These are phyloP conservation scores for Corythaeola cristata DNA, from an alignment of 2,113 vertebrate species.

Conservation along the genomic window DNA sequence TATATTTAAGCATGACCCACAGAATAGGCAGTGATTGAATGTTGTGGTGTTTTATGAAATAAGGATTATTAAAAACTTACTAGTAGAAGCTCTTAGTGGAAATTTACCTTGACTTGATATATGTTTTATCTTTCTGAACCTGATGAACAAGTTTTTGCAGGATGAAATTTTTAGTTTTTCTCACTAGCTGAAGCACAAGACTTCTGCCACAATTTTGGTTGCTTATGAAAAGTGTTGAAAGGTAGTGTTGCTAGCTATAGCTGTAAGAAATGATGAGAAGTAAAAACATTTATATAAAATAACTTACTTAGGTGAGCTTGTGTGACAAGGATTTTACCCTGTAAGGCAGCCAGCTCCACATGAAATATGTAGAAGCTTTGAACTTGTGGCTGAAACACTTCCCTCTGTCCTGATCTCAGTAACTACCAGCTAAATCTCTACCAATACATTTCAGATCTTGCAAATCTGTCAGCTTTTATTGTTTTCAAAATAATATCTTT, in stretches of 20 bases:
- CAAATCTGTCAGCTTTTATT: neutral
- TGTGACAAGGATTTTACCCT: neutral
- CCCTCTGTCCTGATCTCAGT: neutral
- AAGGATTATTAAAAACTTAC: neutral
- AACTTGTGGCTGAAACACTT: neutral
- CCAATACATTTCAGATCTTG: neutral
- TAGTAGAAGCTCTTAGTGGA: neutral
- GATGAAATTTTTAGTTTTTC: neutral
- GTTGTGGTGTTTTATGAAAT: neutral
- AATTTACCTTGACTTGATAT: neutral
- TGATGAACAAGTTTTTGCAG: neutral
- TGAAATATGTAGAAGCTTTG: neutral
- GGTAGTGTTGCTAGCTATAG: neutral
- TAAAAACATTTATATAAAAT: neutral
- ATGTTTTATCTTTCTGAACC: neutral
- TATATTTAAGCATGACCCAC: neutral
- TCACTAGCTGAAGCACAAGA: neutral
- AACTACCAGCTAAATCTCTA: neutral
- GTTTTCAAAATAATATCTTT: neutral
- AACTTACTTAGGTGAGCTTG: neutral
- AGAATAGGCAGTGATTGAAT: neutral
- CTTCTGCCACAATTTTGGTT: neutral
- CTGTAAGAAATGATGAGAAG: neutral
- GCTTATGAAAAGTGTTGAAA: neutral
- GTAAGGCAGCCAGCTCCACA: neutral